These are phyloP conservation scores for Tichodroma muraria DNA, from an alignment of 2,113 vertebrate species.

Conservation along the genomic window DNA sequence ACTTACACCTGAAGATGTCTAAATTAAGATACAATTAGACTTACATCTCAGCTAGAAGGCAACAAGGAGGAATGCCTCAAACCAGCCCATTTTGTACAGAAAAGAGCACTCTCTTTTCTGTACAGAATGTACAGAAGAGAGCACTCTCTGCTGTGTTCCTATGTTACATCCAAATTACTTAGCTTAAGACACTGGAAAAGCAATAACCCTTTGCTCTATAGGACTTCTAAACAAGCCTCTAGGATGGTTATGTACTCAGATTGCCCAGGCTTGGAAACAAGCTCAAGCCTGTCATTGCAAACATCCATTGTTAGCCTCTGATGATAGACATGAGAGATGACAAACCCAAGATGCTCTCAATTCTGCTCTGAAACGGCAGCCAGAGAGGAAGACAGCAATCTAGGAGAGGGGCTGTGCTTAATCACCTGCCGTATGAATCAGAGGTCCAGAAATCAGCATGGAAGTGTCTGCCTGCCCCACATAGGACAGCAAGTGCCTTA, in stretches of 20 bases:
- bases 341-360: neutral
- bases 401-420: neutral
- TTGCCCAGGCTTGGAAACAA: neutral
- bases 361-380: neutral
- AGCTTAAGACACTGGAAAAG: neutral
- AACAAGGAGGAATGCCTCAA: neutral
- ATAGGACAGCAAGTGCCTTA: fast-evolving
- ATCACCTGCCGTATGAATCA: neutral
- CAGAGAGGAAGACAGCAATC: neutral
- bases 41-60: neutral
- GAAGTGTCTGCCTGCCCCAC: neutral
- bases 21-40: neutral
- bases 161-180: neutral
- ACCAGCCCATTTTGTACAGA: neutral
- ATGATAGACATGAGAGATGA: neutral
- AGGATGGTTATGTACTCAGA: neutral
- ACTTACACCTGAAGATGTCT: neutral
- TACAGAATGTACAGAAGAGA: neutral
- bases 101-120: neutral
- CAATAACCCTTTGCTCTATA: neutral
- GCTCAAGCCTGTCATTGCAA: neutral
- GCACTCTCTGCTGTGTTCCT: neutral
- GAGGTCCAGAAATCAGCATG: neutral
- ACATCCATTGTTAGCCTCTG: neutral
- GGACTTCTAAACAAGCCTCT: neutral